Percentiles rank a stretch among this genome's conserved stretches.
phyloP scores from a whole-genome alignment of 2,888 invertebrate species.

The Pimpla rufipes region DNA sequence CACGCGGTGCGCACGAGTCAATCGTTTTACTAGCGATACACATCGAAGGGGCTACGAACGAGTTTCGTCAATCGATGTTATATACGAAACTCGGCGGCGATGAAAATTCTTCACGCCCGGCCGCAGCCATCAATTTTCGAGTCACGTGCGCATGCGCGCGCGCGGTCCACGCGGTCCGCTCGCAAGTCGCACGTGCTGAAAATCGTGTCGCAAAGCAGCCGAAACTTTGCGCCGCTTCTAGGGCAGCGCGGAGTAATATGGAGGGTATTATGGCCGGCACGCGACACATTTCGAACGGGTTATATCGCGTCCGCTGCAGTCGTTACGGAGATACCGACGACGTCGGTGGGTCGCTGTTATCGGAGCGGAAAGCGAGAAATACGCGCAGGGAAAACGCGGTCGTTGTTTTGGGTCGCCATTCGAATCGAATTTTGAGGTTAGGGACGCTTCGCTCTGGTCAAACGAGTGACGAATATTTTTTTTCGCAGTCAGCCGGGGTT shows the following conservation, averaged over 20 bases:
- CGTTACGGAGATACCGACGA: conserved; percentile 52
- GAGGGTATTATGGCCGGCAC: conserved; percentile 40
- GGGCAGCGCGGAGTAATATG: conserved; percentile 34
- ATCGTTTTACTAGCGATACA: neutral
- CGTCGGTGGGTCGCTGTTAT: conserved; percentile 37
- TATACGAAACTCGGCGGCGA: neutral
- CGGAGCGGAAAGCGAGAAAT: too few relatives aligned
- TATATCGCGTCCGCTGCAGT: conserved; percentile 54
- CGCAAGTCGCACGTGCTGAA: neutral
- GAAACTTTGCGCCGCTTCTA: conserved; percentile 62
- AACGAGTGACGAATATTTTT: too few relatives aligned
- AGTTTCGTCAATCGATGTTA: conserved; percentile 5
- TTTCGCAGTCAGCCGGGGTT: too few relatives aligned
- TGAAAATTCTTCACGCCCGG: too few relatives aligned
- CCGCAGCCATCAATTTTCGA: conserved; percentile 23
- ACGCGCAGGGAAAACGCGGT: neutral
- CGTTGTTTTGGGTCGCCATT: too few relatives aligned
- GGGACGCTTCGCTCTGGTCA: neutral
- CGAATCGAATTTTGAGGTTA: neutral
- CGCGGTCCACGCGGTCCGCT: conserved; percentile 1
- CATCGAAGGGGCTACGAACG: too few relatives aligned
- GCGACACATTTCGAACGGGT: conserved; percentile 42
- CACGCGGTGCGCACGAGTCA: neutral
- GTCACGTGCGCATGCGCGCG: conserved; percentile 16
- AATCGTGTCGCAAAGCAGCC: conserved; percentile 52